Base-by-base conservation (phyloP, 2,113 vertebrate genomes). In the Halcyon senegalensis region DNA sequence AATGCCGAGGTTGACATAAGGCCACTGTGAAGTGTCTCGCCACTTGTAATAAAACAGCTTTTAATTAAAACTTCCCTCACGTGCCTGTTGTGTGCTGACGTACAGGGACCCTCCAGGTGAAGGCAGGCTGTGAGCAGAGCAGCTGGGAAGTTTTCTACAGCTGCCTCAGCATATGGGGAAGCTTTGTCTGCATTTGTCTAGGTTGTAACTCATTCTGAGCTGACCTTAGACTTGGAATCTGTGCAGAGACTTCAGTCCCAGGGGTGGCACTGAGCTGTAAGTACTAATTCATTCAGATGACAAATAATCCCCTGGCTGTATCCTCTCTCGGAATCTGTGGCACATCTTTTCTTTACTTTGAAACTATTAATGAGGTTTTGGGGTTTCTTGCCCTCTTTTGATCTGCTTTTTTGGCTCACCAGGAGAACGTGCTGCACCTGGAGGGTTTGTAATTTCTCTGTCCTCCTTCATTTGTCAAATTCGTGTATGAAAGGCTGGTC, bases 1-100 rank as follows among this genome's bases (percentile, higher is more conserved):
- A 81, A 58, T 28, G 30, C 48, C 51, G 6, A 41, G 17, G 31
- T 64, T 72, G 75, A 37, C 8, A 5, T 1, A 55, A 48, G 16
- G 76, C 59, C 18, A 5, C 76, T 41, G 86, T 30, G 66, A 56
- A 67, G 44, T 35, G 59, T 41, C 72, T 77, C 41, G 9, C 35
- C 5, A 8, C 53, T 86, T 39, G 18, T 39, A 62, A 56, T 60
- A 51, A 87, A 48, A 8, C 30, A 48, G 56, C n/a, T 20, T 50
- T 62, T 67, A 74, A 58, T 78, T 63, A 84, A 79, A 39, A 10
- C 7, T 63, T 68, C 18, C 55, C 19, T 68, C 48, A 21, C 3
- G 33, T 70, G 43, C 56, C 5, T 0, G 1, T 11, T 58, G 60
- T 31, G 21, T 66, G 69, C n/a, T 63, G 72, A 20, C 0, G 3